Conservation (phyloP, 1,140 invertebrate genomes). For the Chrysomallon squamiferum region DNA sequence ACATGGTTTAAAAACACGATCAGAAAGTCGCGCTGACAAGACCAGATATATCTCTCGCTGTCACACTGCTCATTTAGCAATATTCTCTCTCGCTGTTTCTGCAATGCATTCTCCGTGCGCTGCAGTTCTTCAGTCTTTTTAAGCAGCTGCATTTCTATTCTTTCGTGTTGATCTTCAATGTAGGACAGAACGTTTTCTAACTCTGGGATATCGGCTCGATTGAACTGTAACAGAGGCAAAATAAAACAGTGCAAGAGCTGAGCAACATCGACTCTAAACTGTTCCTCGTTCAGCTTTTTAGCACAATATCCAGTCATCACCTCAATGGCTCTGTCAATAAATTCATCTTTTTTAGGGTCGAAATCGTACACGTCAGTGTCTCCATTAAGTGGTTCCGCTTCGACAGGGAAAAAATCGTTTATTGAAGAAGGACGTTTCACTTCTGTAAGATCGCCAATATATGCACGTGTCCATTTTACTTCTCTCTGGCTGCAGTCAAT, state of each 20-base stretch:
- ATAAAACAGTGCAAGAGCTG: constrained; percentile 17
- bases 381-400: constrained; percentile 5
- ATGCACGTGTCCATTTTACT: neutral
- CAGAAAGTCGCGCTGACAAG: constrained; percentile 9
- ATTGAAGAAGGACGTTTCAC: too few species aligned
- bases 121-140: constrained; percentile 3
- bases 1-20: neutral
- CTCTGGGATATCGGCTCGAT: neutral
- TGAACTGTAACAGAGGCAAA: constrained; percentile 10
- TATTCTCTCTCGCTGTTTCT: constrained; percentile 13
- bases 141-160: constrained; percentile 7
- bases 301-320: neutral
- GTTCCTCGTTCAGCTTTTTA: neutral
- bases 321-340: constrained; percentile 12
- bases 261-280: constrained; percentile 1
- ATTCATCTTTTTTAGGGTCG: constrained; percentile 17
- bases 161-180: neutral
- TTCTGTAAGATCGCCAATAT: neutral
- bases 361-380: constrained; percentile 9
- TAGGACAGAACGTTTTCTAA: neutral
- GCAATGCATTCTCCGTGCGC: constrained; percentile 1
- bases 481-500: constrained; percentile 1
- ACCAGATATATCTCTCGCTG: constrained; percentile 7
- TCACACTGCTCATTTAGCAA: constrained; percentile 1
- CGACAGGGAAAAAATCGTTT: neutral